Conservation (phyloP, 2,888 invertebrate genomes). For the Leptothorax acervorum region DNA sequence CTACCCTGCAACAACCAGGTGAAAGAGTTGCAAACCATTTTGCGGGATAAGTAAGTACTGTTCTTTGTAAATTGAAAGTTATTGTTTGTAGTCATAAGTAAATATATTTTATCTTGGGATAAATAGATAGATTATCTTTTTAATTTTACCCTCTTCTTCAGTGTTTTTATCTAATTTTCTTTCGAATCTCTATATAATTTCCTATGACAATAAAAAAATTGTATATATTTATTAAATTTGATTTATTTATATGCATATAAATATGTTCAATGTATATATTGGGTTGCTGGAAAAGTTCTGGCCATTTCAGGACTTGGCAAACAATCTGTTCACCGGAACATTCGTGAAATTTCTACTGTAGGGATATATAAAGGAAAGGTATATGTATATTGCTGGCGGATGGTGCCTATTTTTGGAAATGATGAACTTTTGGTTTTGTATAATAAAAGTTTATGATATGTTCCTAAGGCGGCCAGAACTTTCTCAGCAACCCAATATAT, state of each 20-base stretch:
- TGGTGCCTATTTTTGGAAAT: too few relatives aligned
- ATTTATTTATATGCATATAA: not conserved
- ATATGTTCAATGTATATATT: too few relatives aligned
- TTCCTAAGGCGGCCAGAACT: too few relatives aligned
- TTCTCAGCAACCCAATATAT: not conserved
- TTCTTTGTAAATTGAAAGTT: not conserved
- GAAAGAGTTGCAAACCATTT: constrained; percentile 94
- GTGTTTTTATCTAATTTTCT: not conserved
- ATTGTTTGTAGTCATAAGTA: not conserved
- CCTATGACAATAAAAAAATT: not conserved
- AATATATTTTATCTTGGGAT: not conserved
- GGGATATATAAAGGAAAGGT: too few relatives aligned
- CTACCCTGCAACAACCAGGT: constrained; percentile 92
- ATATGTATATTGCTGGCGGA: too few relatives aligned
- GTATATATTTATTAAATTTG: not conserved
- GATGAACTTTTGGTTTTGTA: too few relatives aligned
- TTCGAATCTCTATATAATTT: not conserved
- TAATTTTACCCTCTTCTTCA: not conserved
- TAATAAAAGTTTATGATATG: too few relatives aligned
- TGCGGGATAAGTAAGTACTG: constrained; percentile 92
- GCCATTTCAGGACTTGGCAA: too few relatives aligned
- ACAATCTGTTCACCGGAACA: too few relatives aligned
- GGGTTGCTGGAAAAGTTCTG: too few relatives aligned
- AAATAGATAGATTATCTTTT: not conserved
- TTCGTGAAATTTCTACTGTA: too few relatives aligned